Evolutionary conservation across 2,888 invertebrate species (phyloP), one percentile per base, ranked within the genome.

Genomic region (Sicus ferrugineus): DNA sequence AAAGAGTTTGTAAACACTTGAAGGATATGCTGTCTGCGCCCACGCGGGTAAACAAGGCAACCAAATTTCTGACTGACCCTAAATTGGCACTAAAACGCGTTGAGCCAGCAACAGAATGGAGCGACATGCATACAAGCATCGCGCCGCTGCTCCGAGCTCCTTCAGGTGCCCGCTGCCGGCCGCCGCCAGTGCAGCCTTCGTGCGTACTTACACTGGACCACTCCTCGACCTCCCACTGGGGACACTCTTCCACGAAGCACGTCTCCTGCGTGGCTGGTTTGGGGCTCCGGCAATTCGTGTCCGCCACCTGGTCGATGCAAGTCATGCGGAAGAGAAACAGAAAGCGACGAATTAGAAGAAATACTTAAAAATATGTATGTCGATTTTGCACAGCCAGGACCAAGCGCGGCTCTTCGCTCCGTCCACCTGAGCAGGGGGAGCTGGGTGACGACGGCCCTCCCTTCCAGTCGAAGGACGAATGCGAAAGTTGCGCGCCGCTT

Each of bases 181-280:
- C 66, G n/a, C n/a, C n/a, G 1, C 14, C 42, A 2, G 42, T 42
- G 42, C 42, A 42, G 42, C 11, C n/a, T 16, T 14, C 42, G 52
- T 54, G 54, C 26, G 70, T 78, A 89, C 93, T 92, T 88, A 97
- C 97, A 87, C 93, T 91, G 67, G 95, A 95, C 97, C 97, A 97
- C 70, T 92, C 89, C 30, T 93, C 92, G 56, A 92, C 90, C 74
- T 92, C 89, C 97, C 97, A 97, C 75, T 89, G 89, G 0, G 96
- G 95, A 82, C 97, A 97, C 72, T 93, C 92, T 77, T 92, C 90
- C 74, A 90, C 89, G 84, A 93, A 94, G 87, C 97, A 97, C 3
- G 91, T 88, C 81, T 95, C 95, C 74, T 93, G 90, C 61, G 90
- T 89, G 69, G 91, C 88, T 3, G 96, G 96, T 73, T 93, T 93